Base-by-base conservation (phyloP, 2,797 vertebrate genomes). In the Limnodromus scolopaceus region DNA sequence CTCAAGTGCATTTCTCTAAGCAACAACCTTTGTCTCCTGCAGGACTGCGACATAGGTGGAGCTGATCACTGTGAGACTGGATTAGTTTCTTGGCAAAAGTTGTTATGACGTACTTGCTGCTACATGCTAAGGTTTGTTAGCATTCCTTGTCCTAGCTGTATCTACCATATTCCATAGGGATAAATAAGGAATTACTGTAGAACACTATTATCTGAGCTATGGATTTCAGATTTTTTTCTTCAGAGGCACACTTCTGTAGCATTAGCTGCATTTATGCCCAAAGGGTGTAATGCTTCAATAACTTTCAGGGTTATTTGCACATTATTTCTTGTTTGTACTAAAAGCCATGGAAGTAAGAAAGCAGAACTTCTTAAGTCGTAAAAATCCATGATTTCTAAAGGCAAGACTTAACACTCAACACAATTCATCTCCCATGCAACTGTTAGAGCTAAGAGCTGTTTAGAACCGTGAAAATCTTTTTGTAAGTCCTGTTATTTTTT, bases 41-140 rank as follows among this genome's bases (percentile, higher is more conserved):
- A 83, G 30, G 48, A 71, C 79, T 78, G 71, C 72, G 89, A 76
- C 93, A 88, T 20, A 82, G 78, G 89, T 66, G 63, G 86, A 91
- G 94, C 85, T 45, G 46, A 63, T 76, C 65, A 41, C 74, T 55
- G 32, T 22, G 30, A 80, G 55, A 87, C 1, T 86, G 38, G 38
- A 66, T 39, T 54, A 10, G 16, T 39, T 82, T 89, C 88, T 57
- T 91, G 83, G 93, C 81, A 89, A 22, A 89, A 64, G n/a, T 1
- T 36, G 34, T 28, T 39, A 74, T 54, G 69, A 90, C 4, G 1
- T 82, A 74, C 38, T 93, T 77, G 70, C 80, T 77, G 72, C 85
- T 82, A 11, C 55, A 68, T 74, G 43, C 46, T 84, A 70, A 93
- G 23, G 34, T 77, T 90, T 93, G 82, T 79, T 81, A 76, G 83